phyloP scores from a whole-genome alignment of 2,113 vertebrate genomes.

The Oxygymnocypris stewartii region DNA sequence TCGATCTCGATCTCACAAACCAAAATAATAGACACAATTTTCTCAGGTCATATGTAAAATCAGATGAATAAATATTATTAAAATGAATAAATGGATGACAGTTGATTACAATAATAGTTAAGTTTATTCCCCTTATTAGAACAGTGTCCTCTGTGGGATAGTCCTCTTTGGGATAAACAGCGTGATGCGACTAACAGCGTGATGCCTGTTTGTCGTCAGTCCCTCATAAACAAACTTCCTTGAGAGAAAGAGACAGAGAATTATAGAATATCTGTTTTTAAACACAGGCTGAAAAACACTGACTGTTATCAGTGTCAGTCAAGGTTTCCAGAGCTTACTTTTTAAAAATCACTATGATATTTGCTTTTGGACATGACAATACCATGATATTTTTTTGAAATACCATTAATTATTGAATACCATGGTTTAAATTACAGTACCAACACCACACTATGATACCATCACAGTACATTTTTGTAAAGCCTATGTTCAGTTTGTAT shows the following conservation, averaged over 20 bases:
- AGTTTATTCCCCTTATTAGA: too few species aligned
- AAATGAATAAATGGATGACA: too few species aligned
- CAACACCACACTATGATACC: not conserved
- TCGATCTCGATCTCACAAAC: too few species aligned
- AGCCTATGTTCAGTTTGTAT: too few species aligned
- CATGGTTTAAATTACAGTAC: not conserved
- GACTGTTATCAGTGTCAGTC: not conserved
- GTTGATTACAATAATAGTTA: too few species aligned
- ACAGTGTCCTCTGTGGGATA: too few species aligned
- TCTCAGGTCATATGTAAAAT: too few species aligned
- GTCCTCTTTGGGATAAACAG: too few species aligned
- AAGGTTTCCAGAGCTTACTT: not conserved
- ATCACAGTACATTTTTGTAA: not conserved
- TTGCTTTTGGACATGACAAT: too few species aligned
- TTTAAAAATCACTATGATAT: not conserved
- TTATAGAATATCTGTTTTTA: slow-evolving; percentile 14
- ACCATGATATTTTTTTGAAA: too few species aligned
- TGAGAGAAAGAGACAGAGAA: slow-evolving; percentile 42
- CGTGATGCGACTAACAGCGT: not conserved
- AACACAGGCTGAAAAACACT: not conserved
- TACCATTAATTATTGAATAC: not conserved
- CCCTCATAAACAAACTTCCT: slow-evolving; percentile 22
- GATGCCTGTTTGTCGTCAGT: slow-evolving; percentile 15
- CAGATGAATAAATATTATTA: too few species aligned
- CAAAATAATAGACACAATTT: too few species aligned